These are phyloP conservation scores for Epirrhoe alternata DNA, from an alignment of 2,888 invertebrate genomes.

Conservation along the genomic window DNA sequence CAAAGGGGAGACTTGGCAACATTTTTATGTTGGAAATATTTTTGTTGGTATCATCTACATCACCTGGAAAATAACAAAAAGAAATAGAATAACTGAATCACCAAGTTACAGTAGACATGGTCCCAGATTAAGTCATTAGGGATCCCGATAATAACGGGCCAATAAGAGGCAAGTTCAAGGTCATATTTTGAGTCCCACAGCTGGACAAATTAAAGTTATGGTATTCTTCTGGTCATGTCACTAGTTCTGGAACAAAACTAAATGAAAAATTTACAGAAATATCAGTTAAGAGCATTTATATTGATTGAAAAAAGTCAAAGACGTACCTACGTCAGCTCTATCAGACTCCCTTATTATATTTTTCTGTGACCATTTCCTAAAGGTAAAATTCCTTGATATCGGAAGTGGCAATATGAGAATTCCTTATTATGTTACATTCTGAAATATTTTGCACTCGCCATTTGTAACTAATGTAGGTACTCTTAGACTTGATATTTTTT, in stretches of 20 bases:
- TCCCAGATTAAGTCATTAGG: too few species aligned
- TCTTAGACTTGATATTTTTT: not conserved
- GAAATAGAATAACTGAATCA: too few species aligned
- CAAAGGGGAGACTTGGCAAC: too few species aligned
- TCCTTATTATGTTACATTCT: constrained; percentile 42
- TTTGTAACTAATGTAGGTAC: not conserved
- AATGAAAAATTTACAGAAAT: too few species aligned
- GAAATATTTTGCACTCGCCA: constrained; percentile 16
- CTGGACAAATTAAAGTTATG: too few species aligned
- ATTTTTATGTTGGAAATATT: not conserved
- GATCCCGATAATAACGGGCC: too few species aligned
- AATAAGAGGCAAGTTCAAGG: too few species aligned
- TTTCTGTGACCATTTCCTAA: constrained; percentile 31
- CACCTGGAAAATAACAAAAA: not conserved
- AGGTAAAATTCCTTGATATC: constrained; percentile 53
- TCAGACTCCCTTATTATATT: constrained; percentile 1
- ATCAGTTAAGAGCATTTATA: too few species aligned
- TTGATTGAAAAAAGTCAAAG: not conserved
- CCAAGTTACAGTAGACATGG: too few species aligned
- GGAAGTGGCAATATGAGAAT: constrained; percentile 52
- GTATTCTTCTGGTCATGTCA: too few species aligned
- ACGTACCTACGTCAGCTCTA: not conserved
- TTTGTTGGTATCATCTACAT: not conserved
- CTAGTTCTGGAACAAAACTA: too few species aligned
- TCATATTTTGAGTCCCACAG: too few species aligned